Evolutionary conservation across 30 jellyfish, hydroid and myxozoan genomes (phyloP).

Genomic region (Pelagia noctiluca): DNA sequence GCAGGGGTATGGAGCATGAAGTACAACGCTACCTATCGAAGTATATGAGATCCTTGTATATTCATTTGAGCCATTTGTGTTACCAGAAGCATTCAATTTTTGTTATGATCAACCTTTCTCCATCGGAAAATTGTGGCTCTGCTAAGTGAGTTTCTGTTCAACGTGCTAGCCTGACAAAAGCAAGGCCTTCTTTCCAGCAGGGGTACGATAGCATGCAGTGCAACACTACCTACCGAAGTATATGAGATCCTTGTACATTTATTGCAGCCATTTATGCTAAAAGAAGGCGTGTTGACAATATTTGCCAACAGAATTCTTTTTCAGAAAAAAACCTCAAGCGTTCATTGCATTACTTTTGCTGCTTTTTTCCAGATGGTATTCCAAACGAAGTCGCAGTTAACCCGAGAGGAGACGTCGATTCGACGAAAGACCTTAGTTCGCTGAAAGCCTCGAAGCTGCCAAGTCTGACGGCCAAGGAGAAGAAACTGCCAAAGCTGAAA

Average conservation of each 20-base stretch:
- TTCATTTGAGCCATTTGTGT: too few species aligned
- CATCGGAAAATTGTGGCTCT: too few species aligned
- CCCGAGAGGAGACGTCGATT: constrained; percentile 3
- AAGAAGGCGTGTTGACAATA: background rate
- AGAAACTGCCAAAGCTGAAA: constrained; percentile 61
- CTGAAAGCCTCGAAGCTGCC: constrained; percentile 10
- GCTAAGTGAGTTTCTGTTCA: too few species aligned
- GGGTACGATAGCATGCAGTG: background rate
- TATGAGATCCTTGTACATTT: too few species aligned
- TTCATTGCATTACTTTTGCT: too few species aligned
- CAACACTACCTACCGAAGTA: background rate
- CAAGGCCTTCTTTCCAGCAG: background rate
- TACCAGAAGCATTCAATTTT: too few species aligned
- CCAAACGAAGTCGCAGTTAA: constrained; percentile 54
- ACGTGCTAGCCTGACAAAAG: too few species aligned
- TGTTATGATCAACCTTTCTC: too few species aligned
- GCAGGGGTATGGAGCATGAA: too few species aligned
- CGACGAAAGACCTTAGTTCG: background rate
- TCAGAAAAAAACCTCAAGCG: background rate
- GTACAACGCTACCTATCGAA: too few species aligned
- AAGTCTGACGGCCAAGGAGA: background rate
- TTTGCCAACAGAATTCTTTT: background rate
- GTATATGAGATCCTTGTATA: too few species aligned
- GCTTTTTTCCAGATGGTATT: constrained; percentile 48
- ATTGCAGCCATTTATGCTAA: too few species aligned